These are phyloP conservation scores for Pachyseris speciosa DNA, from an alignment of 64 coral and sea anemone species.

Conservation along the genomic window DNA sequence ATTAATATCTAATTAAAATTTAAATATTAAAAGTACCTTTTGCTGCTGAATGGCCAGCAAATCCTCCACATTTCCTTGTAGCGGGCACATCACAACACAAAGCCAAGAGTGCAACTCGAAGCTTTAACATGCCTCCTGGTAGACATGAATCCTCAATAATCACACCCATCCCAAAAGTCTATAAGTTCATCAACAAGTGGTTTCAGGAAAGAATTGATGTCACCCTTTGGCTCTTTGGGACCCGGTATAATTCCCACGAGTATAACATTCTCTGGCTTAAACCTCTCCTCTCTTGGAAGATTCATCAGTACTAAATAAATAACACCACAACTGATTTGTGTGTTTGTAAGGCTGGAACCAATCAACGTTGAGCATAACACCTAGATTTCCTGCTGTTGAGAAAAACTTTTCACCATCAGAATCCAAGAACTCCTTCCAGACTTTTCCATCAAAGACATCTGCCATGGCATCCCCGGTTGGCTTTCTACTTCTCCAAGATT, in stretches of 20 bases:
- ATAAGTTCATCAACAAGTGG: conserved; percentile 6
- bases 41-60: conserved; percentile 49
- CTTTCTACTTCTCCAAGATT: neutral
- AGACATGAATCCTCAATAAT: neutral
- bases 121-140: conserved; percentile 23
- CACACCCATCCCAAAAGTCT: conserved; percentile 27
- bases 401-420: neutral
- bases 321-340: conserved; percentile 56
- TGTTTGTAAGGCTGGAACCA: conserved; percentile 34
- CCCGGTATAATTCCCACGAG: conserved; percentile 60
- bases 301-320: conserved; percentile 79
- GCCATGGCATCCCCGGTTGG: neutral
- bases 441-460: neutral
- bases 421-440: neutral
- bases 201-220: conserved; percentile 12
- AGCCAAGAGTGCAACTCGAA: conserved; percentile 1
- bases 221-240: conserved; percentile 56
- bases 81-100: conserved; percentile 2
- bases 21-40: conserved; percentile 26
- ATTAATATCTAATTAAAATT: too few species aligned
- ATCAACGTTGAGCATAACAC: conserved; percentile 4
- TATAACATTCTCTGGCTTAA: conserved; percentile 19
- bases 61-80: conserved; percentile 63
- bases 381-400: conserved; percentile 8
- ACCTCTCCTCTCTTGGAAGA: conserved; percentile 72